phyloP scores from a whole-genome alignment of 2,888 invertebrate genomes.

The Anodontia alba region DNA sequence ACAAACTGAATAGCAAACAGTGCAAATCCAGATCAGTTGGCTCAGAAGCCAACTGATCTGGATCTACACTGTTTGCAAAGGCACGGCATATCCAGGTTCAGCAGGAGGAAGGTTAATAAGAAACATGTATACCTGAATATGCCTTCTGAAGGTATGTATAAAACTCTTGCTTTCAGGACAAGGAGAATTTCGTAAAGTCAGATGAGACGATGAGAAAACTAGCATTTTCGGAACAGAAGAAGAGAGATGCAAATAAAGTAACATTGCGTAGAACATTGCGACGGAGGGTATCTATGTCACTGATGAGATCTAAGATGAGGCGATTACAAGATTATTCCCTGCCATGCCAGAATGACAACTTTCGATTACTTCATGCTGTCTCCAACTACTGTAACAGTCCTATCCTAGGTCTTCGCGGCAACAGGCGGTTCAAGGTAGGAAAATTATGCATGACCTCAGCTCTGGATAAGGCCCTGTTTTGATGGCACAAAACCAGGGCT shows the following conservation, averaged over 20 bases:
- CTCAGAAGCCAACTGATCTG: no score
- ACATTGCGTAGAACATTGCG: slow-evolving; percentile 62
- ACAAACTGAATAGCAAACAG: no score
- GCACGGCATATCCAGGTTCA: no score
- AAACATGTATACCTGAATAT: no score
- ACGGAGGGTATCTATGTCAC: slow-evolving; percentile 63
- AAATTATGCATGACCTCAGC: no score
- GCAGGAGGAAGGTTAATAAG: no score
- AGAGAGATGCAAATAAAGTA: slow-evolving; percentile 19
- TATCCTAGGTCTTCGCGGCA: slow-evolving; percentile 33
- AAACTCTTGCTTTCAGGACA: slow-evolving; percentile 53
- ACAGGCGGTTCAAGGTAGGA: slow-evolving; percentile 34
- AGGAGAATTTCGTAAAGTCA: slow-evolving; percentile 36
- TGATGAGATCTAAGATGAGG: slow-evolving; percentile 71
- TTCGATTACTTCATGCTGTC: slow-evolving; percentile 43
- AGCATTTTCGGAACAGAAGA: slow-evolving; percentile 16
- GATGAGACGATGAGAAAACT: slow-evolving; percentile 1
- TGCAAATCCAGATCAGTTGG: no score
- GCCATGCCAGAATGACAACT: slow-evolving; percentile 56
- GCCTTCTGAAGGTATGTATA: no score
- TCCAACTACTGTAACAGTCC: slow-evolving; percentile 54
- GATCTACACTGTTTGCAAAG: no score
- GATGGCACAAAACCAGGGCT: no score
- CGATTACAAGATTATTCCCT: slow-evolving; percentile 71
- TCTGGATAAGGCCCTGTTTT: no score